Conservation (phyloP, 2,797 vertebrate genomes). For the Anisognathus igniventris region DNA sequence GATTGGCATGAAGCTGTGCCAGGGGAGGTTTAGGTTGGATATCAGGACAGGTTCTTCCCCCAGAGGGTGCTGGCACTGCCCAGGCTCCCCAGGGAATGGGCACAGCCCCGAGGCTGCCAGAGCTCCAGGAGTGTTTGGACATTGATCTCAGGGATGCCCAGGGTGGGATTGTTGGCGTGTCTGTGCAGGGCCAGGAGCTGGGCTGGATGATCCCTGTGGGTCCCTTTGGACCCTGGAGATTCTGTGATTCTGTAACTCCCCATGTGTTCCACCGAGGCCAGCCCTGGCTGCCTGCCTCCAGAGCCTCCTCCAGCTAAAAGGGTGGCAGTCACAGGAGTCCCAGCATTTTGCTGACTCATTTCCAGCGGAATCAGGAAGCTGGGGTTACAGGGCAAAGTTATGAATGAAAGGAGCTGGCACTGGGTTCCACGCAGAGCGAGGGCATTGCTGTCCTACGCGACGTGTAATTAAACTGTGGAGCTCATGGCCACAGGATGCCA, state of each 20-base stretch:
- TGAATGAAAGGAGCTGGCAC: constrained; percentile 27
- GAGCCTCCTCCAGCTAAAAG: background rate
- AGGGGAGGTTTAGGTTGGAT: fast-evolving
- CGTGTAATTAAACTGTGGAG: constrained; percentile 13
- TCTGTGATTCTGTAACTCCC: background rate
- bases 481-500: constrained; percentile 8
- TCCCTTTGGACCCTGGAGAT: background rate
- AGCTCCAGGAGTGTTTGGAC: background rate
- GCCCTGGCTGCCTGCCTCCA: background rate
- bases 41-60: background rate
- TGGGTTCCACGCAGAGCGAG: background rate
- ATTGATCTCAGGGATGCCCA: fast-evolving
- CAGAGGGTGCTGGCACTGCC: background rate
- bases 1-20: background rate
- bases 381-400: constrained; percentile 30
- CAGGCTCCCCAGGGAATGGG: background rate
- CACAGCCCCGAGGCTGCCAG: fast-evolving
- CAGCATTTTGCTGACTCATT: constrained; percentile 19
- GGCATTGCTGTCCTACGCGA: background rate
- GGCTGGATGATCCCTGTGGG: fast-evolving
- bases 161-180: background rate
- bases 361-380: constrained; percentile 45
- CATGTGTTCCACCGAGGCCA: background rate
- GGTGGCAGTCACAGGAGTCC: background rate
- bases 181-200: fast-evolving